phyloP scores from a whole-genome alignment of 2,888 invertebrate genomes.

The Mesopsocus fuscifrons region DNA sequence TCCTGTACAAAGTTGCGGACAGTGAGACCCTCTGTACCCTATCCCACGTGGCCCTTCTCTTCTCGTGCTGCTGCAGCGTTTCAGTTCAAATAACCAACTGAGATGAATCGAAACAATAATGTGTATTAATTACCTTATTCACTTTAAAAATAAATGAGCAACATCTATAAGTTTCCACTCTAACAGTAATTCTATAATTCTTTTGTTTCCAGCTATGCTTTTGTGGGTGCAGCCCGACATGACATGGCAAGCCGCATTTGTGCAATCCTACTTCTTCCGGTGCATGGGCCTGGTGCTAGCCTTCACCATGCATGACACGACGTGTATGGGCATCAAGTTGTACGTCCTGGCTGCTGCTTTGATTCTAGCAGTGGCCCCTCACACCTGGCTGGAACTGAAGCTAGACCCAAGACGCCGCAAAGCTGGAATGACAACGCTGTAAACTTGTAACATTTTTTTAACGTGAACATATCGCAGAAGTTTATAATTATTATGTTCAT shows the following conservation, averaged over 20 bases:
- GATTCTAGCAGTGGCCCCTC: slow-evolving; percentile 31
- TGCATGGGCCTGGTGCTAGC: slow-evolving; percentile 36
- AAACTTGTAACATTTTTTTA: no score
- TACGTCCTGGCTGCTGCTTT: slow-evolving; percentile 29
- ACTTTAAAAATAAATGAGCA: no score
- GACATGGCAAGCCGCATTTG: slow-evolving; percentile 27
- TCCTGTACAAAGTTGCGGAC: no score
- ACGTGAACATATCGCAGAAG: no score
- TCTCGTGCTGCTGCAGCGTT: no score
- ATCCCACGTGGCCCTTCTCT: no score
- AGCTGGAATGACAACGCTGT: slow-evolving; percentile 5
- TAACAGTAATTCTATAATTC: no score
- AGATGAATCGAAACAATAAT: no score
- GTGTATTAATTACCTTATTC: no score
- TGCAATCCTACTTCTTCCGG: slow-evolving; percentile 30
- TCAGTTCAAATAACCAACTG: no score
- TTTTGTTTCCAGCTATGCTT: slow-evolving; percentile 21
- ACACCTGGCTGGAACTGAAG: slow-evolving; percentile 31
- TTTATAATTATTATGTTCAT: no score
- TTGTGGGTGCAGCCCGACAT: slow-evolving; percentile 24
- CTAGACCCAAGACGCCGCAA: slow-evolving; percentile 25
- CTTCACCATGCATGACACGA: slow-evolving; percentile 35
- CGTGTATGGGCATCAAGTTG: slow-evolving; percentile 31
- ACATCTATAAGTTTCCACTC: background rate
- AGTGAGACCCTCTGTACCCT: no score